A percentile compares a stretch with the other conserved stretches of the same genome.
Conservation (phyloP, 2,113 vertebrate species). For the Scophthalmus maximus region DNA sequence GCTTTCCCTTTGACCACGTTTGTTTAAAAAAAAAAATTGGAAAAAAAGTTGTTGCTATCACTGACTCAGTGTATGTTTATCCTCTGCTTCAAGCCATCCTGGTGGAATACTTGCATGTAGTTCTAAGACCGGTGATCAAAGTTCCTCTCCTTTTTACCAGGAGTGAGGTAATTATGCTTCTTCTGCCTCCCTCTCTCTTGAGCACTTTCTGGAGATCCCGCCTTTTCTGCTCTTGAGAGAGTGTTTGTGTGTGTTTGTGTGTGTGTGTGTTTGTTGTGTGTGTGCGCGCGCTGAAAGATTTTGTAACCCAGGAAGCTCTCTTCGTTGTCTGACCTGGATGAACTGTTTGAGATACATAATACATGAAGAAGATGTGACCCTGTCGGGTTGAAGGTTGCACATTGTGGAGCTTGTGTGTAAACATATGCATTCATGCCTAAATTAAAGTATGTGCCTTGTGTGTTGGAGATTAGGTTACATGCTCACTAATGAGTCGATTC, state of each 20-base stretch:
- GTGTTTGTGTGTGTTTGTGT: background rate
- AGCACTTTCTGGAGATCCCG: background rate
- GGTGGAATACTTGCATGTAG: conserved; percentile 88
- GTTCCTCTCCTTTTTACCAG: conserved; percentile 90
- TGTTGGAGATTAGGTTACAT: conserved; percentile 44
- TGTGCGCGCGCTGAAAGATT: too few relatives aligned
- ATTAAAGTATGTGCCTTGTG: conserved; percentile 27
- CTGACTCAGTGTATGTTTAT: background rate
- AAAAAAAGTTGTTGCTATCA: background rate
- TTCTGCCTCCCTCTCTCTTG: too few relatives aligned
- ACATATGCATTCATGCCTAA: conserved; percentile 1
- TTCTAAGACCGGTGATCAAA: conserved; percentile 85
- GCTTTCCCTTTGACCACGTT: background rate
- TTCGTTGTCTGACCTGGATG: background rate
- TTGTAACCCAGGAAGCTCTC: background rate
- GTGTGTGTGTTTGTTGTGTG: background rate
- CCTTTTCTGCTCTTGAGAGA: background rate
- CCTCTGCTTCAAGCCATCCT: conserved; percentile 80
- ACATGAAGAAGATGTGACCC: background rate
- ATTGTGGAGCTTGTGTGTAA: conserved; percentile 12
- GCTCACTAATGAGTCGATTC: conserved; percentile 39
- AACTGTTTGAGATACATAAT: conserved; percentile 3
- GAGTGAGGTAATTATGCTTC: conserved; percentile 85
- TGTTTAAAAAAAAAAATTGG: background rate
- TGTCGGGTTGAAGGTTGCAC: background rate